Evolutionary conservation across 23 tunicate genomes (phyloP).

Genomic region (Trididemnum clinides): DNA sequence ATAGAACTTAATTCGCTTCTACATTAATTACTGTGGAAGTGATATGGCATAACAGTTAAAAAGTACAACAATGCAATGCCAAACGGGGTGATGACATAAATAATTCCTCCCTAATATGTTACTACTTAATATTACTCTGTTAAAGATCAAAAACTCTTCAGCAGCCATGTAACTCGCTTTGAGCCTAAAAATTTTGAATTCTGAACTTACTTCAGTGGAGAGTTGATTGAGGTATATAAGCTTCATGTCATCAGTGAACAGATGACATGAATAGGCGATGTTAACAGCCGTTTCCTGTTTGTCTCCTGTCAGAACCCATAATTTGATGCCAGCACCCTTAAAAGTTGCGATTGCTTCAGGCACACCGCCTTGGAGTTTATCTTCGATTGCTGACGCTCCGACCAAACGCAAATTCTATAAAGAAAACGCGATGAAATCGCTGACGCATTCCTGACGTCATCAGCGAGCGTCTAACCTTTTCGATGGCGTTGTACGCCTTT

Average conservation of each 20-base stretch:
- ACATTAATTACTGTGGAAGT: too few species aligned
- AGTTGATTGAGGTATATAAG: slow-evolving; percentile 52
- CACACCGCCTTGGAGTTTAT: slow-evolving; percentile 91
- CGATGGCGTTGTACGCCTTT: slow-evolving; percentile 76
- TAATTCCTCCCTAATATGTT: too few species aligned
- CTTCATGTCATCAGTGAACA: slow-evolving; percentile 56
- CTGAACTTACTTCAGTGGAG: slow-evolving; percentile 56
- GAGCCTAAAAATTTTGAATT: too few species aligned
- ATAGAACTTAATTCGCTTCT: too few species aligned
- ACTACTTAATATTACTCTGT: too few species aligned
- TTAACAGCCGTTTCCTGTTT: slow-evolving; percentile 99
- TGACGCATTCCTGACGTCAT: background rate
- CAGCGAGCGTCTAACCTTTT: slow-evolving; percentile 45
- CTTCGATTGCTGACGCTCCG: slow-evolving; percentile 99
- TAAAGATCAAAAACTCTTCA: too few species aligned
- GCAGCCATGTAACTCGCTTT: too few species aligned
- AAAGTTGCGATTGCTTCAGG: slow-evolving; percentile 94
- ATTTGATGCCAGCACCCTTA: slow-evolving; percentile 77
- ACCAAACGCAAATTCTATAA: slow-evolving; percentile 65
- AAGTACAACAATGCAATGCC: too few species aligned
- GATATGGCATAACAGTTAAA: too few species aligned
- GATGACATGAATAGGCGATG: slow-evolving; percentile 89
- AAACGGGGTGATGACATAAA: too few species aligned
- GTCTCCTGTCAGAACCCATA: slow-evolving; percentile 99
- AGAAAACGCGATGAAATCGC: background rate